These are phyloP conservation scores for Drosophila persimilis DNA, from an alignment of 1,140 invertebrate genomes.

Conservation along the genomic window DNA sequence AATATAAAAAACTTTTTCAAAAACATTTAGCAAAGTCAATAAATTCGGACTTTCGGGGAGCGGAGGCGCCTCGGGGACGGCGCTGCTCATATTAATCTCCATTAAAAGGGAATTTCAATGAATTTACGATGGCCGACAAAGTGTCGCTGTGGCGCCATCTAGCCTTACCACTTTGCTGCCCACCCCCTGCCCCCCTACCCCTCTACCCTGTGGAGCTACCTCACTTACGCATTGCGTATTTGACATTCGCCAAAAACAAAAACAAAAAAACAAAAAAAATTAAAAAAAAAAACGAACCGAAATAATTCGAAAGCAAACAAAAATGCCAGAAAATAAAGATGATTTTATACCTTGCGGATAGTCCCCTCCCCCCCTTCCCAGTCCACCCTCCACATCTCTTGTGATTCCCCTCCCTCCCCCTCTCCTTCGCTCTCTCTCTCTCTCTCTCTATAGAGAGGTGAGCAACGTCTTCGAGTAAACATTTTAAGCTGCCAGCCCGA, in stretches of 20 bases:
- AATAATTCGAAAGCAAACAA: constrained; percentile 55
- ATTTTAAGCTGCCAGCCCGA: constrained; percentile 71
- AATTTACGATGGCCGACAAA: constrained; percentile 58
- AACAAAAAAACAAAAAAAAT: constrained; percentile 37
- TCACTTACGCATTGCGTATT: constrained; percentile 55
- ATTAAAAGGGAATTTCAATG: constrained; percentile 81
- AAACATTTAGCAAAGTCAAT: constrained; percentile 80
- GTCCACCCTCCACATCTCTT: background rate
- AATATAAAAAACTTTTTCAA: constrained; percentile 61
- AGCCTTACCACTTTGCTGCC: constrained; percentile 44
- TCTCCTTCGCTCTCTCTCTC: background rate
- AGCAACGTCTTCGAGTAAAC: constrained; percentile 53
- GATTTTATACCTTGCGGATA: constrained; percentile 34
- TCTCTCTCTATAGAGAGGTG: background rate
- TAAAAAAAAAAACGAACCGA: constrained; percentile 1
- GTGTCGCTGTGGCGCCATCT: constrained; percentile 66
- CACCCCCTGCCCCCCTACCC: background rate
- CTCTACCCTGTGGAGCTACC: constrained; percentile 21
- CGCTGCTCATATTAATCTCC: constrained; percentile 71
- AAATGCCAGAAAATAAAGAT: constrained; percentile 26
- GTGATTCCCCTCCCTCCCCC: background rate
- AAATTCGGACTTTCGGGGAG: constrained; percentile 33
- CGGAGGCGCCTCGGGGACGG: constrained; percentile 31
- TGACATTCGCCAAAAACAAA: constrained; percentile 38
- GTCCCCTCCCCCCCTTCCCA: background rate